These are phyloP conservation scores for Cheilosia impressa DNA, from an alignment of 2,888 invertebrate species.

Conservation along the genomic window DNA sequence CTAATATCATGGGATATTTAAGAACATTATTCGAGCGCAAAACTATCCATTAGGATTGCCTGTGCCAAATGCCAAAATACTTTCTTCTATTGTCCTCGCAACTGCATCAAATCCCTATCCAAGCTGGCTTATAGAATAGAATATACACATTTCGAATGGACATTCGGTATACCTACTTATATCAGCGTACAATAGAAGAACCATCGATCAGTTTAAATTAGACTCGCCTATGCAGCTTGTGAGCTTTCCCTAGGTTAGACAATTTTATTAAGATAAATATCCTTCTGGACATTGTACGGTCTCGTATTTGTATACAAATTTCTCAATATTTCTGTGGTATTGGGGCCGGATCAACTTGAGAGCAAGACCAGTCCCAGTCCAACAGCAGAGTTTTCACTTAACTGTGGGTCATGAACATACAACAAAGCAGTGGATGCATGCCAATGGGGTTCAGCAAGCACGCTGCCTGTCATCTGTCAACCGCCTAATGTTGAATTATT, in stretches of 20 bases:
- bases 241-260: conserved; percentile 30
- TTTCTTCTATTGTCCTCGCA: no score
- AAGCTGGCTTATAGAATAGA: background rate
- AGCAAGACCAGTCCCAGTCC: background rate
- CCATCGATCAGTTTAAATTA: conserved; percentile 48
- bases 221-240: conserved; percentile 24
- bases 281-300: conserved; percentile 6
- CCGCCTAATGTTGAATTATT: conserved; percentile 49
- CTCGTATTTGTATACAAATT: background rate
- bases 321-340: background rate
- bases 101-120: no score
- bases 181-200: background rate
- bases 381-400: background rate
- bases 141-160: conserved; percentile 8
- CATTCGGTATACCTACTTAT: background rate
- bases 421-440: conserved; percentile 23
- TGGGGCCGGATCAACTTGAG: background rate
- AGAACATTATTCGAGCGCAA: no score
- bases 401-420: background rate
- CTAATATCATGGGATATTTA: no score
- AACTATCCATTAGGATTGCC: no score
- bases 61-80: no score
- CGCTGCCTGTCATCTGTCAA: conserved; percentile 1
- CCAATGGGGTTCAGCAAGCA: background rate
- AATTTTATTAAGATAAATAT: conserved; percentile 56